Evolutionary conservation across 2,888 invertebrate genomes (phyloP).

Genomic region (Deladenus siricidicola): DNA sequence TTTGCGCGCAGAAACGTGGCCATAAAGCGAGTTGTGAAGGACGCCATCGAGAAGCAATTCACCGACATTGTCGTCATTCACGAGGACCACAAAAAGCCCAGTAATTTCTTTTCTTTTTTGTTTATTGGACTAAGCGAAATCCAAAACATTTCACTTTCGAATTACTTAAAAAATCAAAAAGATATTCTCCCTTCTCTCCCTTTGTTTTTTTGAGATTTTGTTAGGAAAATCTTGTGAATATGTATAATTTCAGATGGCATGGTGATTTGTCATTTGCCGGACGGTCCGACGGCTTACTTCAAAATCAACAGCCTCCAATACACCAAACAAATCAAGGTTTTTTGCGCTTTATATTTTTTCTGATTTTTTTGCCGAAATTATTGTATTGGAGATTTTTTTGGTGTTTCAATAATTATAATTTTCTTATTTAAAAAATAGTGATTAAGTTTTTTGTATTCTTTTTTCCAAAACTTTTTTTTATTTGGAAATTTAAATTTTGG

Average conservation of each 20-base stretch:
- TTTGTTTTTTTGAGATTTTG: no score
- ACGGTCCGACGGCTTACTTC: slow-evolving; percentile 93
- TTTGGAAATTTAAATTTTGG: no score
- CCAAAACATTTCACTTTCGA: neutral
- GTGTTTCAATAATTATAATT: no score
- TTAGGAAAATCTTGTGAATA: no score
- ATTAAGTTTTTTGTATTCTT: no score
- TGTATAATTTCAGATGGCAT: slow-evolving; percentile 67
- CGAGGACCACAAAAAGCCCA: slow-evolving; percentile 81
- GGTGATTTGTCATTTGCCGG: slow-evolving; percentile 82
- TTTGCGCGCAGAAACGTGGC: slow-evolving; percentile 78
- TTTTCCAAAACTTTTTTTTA: no score
- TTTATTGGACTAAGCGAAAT: neutral
- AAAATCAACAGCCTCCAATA: slow-evolving; percentile 83
- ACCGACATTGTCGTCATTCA: slow-evolving; percentile 87
- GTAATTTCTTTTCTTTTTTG: slow-evolving; percentile 54
- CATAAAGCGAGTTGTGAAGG: slow-evolving; percentile 82
- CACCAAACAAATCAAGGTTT: slow-evolving; percentile 71
- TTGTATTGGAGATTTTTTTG: no score
- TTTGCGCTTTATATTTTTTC: no score
- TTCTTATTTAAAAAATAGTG: no score
- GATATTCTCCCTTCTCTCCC: no score
- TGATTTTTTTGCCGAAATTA: no score
- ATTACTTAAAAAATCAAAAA: no score
- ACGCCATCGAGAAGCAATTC: slow-evolving; percentile 68